These are phyloP conservation scores for Zalophus californianus DNA, from an alignment of 2,797 vertebrate genomes.

Conservation along the genomic window DNA sequence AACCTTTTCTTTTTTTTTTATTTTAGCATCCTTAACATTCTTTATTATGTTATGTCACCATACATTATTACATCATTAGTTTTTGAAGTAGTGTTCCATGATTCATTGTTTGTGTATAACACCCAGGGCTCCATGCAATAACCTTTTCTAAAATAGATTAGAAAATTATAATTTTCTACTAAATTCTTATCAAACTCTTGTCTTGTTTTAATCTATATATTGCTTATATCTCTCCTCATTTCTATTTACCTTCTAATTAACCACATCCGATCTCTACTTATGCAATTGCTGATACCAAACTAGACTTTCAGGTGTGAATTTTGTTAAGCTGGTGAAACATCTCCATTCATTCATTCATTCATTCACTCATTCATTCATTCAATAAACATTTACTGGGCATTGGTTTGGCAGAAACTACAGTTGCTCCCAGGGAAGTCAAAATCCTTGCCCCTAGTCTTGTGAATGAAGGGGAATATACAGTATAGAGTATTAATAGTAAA, in stretches of 20 bases:
- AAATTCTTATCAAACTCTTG: background rate
- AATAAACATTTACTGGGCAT: background rate
- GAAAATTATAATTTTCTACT: background rate
- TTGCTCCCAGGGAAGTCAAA: background rate
- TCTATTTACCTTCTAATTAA: conserved; percentile 9
- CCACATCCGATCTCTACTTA: background rate
- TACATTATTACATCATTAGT: too few species aligned
- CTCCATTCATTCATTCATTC: background rate
- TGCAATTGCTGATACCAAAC: background rate
- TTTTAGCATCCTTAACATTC: too few species aligned
- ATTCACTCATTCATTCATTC: background rate
- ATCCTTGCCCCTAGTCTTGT: background rate
- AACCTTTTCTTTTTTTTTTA: background rate
- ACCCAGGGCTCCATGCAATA: too few species aligned
- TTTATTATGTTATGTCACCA: too few species aligned
- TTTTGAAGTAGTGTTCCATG: too few species aligned
- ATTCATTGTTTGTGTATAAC: too few species aligned
- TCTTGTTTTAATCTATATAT: background rate
- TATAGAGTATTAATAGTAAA: background rate
- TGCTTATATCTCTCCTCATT: background rate
- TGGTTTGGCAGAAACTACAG: background rate
- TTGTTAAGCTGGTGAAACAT: background rate
- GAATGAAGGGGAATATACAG: background rate
- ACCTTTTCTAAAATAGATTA: background rate
- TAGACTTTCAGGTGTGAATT: background rate